Conservation (phyloP, 2,888 invertebrate genomes). For the Pteria penguin region DNA sequence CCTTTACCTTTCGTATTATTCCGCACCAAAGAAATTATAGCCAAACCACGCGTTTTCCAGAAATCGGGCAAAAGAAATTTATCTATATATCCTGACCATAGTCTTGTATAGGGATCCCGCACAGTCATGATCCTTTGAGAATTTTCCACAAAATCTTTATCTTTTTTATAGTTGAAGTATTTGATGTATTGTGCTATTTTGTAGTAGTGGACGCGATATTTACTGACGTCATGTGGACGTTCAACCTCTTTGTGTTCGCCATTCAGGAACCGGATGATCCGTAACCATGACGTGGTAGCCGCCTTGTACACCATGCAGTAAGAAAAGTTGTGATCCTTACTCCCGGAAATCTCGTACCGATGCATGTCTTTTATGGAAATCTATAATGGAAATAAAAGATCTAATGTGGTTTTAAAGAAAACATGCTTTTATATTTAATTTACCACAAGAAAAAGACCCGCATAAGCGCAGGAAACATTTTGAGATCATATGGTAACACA, state of each 20-base stretch:
- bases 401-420: no score
- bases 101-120: conserved; percentile 60
- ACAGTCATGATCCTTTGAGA: conserved; percentile 53
- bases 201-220: conserved; percentile 39
- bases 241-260: conserved; percentile 40
- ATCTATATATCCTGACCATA: conserved; percentile 65
- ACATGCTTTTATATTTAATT: no score
- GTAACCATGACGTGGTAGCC: conserved; percentile 63
- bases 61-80: conserved; percentile 64
- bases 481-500: no score
- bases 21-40: conserved; percentile 35
- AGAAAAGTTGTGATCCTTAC: conserved; percentile 25
- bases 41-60: conserved; percentile 52
- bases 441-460: no score
- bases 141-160: conserved; percentile 27
- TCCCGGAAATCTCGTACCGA: conserved; percentile 38
- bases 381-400: no score
- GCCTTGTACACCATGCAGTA: conserved; percentile 64
- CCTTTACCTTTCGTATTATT: conserved; percentile 4
- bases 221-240: conserved; percentile 47
- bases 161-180: not conserved
- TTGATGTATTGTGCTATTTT: conserved; percentile 6
- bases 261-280: conserved; percentile 55
- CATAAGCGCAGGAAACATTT: no score
- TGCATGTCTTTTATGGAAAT: no score